Conservation (phyloP, 2,888 invertebrate genomes). For the Pteria penguin region DNA sequence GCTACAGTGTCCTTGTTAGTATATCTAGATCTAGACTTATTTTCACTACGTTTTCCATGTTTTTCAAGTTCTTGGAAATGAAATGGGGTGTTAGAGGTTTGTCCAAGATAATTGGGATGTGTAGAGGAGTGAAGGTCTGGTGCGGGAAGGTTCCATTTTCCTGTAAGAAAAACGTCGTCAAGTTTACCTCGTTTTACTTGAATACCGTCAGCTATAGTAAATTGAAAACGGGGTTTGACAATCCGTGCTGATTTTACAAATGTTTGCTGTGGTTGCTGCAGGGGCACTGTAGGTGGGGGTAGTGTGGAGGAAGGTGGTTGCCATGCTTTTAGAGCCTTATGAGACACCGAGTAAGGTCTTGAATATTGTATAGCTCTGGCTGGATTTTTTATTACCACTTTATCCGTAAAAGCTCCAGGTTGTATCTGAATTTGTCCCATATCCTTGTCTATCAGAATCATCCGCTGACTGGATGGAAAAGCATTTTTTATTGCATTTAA, state of each 20-base stretch:
- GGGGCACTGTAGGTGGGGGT: background rate
- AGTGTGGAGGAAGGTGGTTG: background rate
- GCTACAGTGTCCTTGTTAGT: too few relatives aligned
- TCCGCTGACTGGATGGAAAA: background rate
- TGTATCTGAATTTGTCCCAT: background rate
- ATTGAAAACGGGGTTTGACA: background rate
- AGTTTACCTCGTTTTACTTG: background rate
- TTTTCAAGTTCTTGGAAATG: too few relatives aligned
- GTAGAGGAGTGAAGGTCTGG: too few relatives aligned
- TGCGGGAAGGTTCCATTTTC: too few relatives aligned
- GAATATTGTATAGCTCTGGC: background rate
- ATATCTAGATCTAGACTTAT: too few relatives aligned
- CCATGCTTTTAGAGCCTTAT: background rate
- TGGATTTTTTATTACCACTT: background rate
- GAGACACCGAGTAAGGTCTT: background rate
- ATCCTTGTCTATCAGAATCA: background rate
- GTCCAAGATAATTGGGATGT: too few relatives aligned
- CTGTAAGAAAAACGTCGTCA: too few relatives aligned
- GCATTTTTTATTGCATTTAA: background rate
- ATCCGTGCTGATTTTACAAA: background rate
- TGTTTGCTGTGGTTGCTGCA: background rate
- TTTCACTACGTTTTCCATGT: too few relatives aligned
- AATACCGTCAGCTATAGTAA: background rate
- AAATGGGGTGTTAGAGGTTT: too few relatives aligned
- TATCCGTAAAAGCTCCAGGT: background rate